These are phyloP conservation scores for Anabas testudineus DNA, from an alignment of 2,797 vertebrate genomes.

Conservation along the genomic window DNA sequence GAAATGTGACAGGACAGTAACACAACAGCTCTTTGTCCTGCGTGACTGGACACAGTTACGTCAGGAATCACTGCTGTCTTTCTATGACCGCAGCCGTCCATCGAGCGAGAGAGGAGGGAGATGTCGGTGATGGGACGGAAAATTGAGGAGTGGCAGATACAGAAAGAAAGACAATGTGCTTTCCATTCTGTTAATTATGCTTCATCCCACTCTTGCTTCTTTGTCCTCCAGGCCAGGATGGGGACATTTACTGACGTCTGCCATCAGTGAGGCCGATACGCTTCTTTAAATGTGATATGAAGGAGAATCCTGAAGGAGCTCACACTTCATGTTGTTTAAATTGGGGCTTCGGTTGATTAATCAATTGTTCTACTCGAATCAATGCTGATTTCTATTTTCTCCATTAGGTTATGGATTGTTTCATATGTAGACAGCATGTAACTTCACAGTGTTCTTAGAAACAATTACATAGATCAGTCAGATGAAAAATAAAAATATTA, in stretches of 20 bases:
- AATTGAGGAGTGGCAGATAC: neutral
- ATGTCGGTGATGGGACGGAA: neutral
- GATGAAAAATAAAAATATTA: no score
- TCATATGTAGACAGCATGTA: no score
- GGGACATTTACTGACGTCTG: neutral
- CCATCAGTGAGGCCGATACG: neutral
- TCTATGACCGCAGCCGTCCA: neutral
- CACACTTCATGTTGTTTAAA: neutral
- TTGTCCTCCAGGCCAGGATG: neutral
- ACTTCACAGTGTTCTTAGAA: no score
- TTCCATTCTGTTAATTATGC: constrained; percentile 5
- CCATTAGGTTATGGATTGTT: no score
- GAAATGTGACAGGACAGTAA: constrained; percentile 33
- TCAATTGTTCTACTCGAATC: neutral
- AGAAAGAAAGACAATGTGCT: neutral
- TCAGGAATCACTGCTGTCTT: constrained; percentile 12
- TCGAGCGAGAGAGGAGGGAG: constrained; percentile 2
- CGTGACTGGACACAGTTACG: constrained; percentile 15
- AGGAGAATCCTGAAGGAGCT: neutral
- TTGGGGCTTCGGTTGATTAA: neutral
- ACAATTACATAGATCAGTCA: no score
- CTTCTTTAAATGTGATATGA: neutral
- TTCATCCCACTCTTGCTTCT: neutral
- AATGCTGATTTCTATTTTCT: no score
- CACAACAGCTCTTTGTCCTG: constrained; percentile 62